Conservation (phyloP, 92 coral and sea anemone genomes). For the Galaxea fascicularis region DNA sequence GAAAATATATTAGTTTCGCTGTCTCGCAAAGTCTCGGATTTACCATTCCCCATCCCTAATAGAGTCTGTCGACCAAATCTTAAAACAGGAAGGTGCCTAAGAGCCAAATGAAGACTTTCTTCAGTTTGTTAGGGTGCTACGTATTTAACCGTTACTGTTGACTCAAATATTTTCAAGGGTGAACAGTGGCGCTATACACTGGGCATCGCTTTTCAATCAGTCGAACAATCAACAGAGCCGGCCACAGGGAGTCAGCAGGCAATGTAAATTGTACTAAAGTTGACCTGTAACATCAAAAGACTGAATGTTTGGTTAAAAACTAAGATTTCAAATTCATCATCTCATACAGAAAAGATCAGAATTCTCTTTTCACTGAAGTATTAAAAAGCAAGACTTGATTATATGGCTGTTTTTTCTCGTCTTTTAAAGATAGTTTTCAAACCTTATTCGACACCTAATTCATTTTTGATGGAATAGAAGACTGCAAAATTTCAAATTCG, state of each 20-base stretch:
- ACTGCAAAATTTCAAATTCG: not conserved
- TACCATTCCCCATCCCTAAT: no score
- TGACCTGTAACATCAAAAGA: not conserved
- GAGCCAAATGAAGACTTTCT: not conserved
- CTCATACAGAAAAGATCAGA: not conserved
- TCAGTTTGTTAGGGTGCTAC: not conserved
- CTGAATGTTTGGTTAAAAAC: no score
- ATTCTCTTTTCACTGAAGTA: not conserved
- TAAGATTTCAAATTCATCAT: not conserved
- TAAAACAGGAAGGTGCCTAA: not conserved
- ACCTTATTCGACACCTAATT: not conserved
- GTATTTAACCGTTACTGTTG: no score
- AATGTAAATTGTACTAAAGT: not conserved
- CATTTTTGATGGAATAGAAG: not conserved
- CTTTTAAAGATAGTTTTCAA: not conserved
- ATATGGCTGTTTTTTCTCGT: not conserved
- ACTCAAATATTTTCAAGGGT: no score
- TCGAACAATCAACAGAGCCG: not conserved
- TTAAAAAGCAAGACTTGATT: not conserved
- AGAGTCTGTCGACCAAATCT: no score
- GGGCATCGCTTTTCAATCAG: not conserved
- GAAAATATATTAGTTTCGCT: no score
- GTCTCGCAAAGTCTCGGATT: no score
- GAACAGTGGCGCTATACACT: no score
- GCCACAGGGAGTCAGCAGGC: not conserved